Base-by-base conservation (phyloP, 2,113 vertebrate genomes). In the Eudyptes chrysolophus region DNA sequence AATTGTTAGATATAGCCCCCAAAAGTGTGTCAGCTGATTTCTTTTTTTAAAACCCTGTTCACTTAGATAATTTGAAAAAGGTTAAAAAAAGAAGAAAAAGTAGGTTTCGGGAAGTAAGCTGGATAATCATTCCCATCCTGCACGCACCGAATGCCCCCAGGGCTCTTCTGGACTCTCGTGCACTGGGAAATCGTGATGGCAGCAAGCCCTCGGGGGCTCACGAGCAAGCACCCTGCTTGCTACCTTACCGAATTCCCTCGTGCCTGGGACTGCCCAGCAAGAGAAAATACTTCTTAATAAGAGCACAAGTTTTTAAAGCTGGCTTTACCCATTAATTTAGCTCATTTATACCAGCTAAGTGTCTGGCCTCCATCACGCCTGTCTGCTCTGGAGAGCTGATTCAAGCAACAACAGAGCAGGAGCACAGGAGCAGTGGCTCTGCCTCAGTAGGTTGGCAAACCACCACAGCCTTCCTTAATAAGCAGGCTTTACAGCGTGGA, bases 71-170 rank as follows among this genome's bases (percentile, higher is more conserved):
- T 40, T 90, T 40, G 7, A 7, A 40, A 69, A 82, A 80, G 57
- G 36, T 78, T 74, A 25, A 46, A 77, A 49, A 51, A n/a, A 22
- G 13, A 58, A 52, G 17, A 24, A 48, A 62, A 65, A 81, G 26
- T 14, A 66, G 36, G 46, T 58, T 71, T 75, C 3, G 8, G 44
- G 36, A 51, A 87, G 51, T 6, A 52, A 90, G 51, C 51, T n/a
- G 14, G 6, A 4, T 46, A 4, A 15, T 32, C 15, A 13, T 42
- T 70, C 61, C 40, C 14, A 9, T n/a, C n/a, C 75, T 13, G 34
- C 14, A 17, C 5, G 36, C 52, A 60, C 9, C 8, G 0, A n/a
- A n/a, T 3, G 11, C 11, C 26, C 25, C 22, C 38, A 19, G 13
- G 34, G 42, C 48, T 72, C 71, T 27, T 8, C 29, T 3, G 22